These are phyloP conservation scores for Macrosteles quadrilineatus DNA, from an alignment of 1,140 invertebrate species.

Conservation along the genomic window DNA sequence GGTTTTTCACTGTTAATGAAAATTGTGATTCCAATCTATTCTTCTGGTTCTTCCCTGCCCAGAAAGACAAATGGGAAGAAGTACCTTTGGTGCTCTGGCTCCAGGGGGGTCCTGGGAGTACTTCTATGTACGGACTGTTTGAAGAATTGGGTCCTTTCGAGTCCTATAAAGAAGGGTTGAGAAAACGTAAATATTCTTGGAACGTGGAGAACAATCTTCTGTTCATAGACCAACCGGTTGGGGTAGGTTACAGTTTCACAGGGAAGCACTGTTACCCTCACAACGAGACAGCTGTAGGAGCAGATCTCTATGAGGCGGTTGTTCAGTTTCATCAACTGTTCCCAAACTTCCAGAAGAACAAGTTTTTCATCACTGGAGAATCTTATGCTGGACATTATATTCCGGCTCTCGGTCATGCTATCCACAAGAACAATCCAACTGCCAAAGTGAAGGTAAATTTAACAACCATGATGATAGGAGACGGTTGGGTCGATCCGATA, in stretches of 20 bases:
- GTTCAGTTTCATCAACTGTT: slow-evolving; percentile 72
- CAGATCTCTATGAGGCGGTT: slow-evolving; percentile 32
- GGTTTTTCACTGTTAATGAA: slow-evolving; percentile 73
- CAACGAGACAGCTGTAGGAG: slow-evolving; percentile 59
- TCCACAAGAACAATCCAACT: slow-evolving; percentile 66
- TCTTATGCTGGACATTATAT: slow-evolving; percentile 87
- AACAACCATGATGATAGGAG: slow-evolving; percentile 77
- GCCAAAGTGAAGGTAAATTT: slow-evolving; percentile 60
- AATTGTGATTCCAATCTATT: slow-evolving; percentile 59
- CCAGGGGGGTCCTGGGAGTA: slow-evolving; percentile 71
- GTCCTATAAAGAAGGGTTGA: background rate
- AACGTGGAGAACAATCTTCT: slow-evolving; percentile 47
- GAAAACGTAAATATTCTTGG: slow-evolving; percentile 32
- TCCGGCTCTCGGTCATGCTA: slow-evolving; percentile 73
- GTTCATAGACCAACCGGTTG: slow-evolving; percentile 72
- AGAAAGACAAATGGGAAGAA: slow-evolving; percentile 44
- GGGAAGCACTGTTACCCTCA: slow-evolving; percentile 61
- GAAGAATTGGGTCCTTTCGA: slow-evolving; percentile 56
- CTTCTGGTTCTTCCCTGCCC: slow-evolving; percentile 77
- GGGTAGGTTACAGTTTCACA: slow-evolving; percentile 64
- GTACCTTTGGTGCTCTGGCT: slow-evolving; percentile 72
- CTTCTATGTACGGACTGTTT: slow-evolving; percentile 71
- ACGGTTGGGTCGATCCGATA: slow-evolving; percentile 83
- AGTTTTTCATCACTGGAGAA: slow-evolving; percentile 81
- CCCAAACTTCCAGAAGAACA: slow-evolving; percentile 62